Evolutionary conservation across 2,113 vertebrate genomes (phyloP).

Genomic region (Motacilla tschutschensis): DNA sequence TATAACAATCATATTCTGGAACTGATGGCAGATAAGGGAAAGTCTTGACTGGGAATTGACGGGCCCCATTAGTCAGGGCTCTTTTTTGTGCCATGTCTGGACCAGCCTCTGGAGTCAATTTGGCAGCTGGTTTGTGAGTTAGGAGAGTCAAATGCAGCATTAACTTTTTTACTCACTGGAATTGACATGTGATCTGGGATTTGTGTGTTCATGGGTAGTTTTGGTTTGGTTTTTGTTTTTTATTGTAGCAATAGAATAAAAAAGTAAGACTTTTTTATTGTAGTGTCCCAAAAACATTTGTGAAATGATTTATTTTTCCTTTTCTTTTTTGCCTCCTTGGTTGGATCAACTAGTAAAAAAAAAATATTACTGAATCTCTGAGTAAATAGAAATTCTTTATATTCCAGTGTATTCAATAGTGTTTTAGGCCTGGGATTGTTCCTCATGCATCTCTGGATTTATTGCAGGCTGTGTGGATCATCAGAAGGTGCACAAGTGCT

Average conservation of each 20-base stretch:
- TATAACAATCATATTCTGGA: slow-evolving; percentile 12
- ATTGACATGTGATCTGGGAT: neutral
- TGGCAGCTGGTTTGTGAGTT: slow-evolving; percentile 36
- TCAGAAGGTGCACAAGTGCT: neutral
- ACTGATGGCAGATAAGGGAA: slow-evolving; percentile 5
- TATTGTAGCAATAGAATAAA: neutral
- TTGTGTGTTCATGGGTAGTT: neutral
- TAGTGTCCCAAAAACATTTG: neutral
- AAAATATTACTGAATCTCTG: neutral
- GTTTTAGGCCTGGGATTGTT: neutral
- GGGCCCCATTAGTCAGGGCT: neutral
- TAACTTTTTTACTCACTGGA: slow-evolving; percentile 10
- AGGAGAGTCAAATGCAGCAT: neutral
- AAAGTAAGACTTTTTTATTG: neutral
- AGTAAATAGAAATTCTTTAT: neutral
- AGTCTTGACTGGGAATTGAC: neutral
- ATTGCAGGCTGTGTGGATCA: neutral
- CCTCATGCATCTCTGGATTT: neutral
- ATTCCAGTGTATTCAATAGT: neutral
- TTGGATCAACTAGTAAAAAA: neutral
- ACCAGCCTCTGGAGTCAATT: neutral
- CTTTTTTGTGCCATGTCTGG: neutral
- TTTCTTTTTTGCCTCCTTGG: neutral
- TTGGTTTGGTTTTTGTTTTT: neutral
- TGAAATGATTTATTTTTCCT: neutral